Base-by-base conservation (phyloP, 1,140 invertebrate species). In the Caerostris extrusa region DNA sequence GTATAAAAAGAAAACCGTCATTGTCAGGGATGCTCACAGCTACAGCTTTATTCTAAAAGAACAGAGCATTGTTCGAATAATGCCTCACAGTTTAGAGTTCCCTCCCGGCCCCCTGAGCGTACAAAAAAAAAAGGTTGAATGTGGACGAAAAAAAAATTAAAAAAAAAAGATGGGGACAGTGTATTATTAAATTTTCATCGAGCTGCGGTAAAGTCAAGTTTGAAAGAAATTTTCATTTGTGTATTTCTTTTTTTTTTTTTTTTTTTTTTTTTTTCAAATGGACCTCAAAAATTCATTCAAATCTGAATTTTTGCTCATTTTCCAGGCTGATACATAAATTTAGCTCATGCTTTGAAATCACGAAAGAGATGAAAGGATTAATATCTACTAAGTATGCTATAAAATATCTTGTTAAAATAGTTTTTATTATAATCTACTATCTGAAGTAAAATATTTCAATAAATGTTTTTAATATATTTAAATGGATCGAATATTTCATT, bases 1-100 rank as follows among this genome's bases (percentile, higher is more conserved):
- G 92, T 93, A 93, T 93, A 89, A 93, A n/a, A 93, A 93, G 92
- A 93, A 91, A 93, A 93, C 86, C 92, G 86, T 93, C 92, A 89
- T 93, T 93, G 92, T 93, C 92, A 89, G 86, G 7, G 87, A 19
- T 3, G 53, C 82, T 34, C 86, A 67, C 67, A 60, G 8, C 67
- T 82, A 71, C 85, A 64, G 92, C 92, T 93, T 93, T 93, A 88
- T 93, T 81, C 92, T 93, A 58, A 93, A 93, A 93, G 86, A 58
- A 86, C 55, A 61, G 82, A 81, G 57, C 55, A 64, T 93, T 93
- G 85, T 93, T 93, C 92, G 92, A 82, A 89, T 67, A 93, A 93
- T 89, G 92, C 92, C 67, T 58, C 8, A n/a, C 19, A 14, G 14
- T 67, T 34, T 67, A 93, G 61, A 55, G 57, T 60, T 17, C 69